Percentiles rank a stretch among this genome's conserved stretches.
phyloP scores from a whole-genome alignment of 2,113 vertebrate genomes.

The Morone saxatilis region DNA sequence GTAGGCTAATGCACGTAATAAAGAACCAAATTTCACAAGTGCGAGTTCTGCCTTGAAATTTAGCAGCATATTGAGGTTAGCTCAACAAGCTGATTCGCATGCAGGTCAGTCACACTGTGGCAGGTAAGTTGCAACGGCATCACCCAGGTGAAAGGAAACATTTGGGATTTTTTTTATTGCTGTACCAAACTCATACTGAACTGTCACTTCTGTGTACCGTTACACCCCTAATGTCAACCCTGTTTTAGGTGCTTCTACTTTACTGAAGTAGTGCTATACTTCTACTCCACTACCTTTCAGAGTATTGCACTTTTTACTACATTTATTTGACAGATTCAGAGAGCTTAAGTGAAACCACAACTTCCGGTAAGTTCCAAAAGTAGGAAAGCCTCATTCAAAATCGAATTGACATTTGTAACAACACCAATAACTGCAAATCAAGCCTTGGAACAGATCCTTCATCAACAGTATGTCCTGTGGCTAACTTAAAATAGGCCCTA shows the following conservation, averaged over 20 bases:
- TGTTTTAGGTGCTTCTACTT: too few relatives aligned
- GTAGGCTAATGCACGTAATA: background rate
- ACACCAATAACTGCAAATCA: background rate
- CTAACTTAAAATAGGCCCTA: background rate
- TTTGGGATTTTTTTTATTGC: too few relatives aligned
- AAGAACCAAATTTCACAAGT: background rate
- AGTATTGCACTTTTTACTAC: too few relatives aligned
- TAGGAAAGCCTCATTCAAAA: background rate
- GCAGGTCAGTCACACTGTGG: background rate
- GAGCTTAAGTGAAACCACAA: too few relatives aligned
- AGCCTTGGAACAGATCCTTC: background rate
- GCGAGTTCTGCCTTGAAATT: background rate
- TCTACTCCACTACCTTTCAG: too few relatives aligned
- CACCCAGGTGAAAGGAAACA: background rate
- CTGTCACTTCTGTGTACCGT: too few relatives aligned
- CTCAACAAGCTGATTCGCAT: background rate
- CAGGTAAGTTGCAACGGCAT: too few relatives aligned
- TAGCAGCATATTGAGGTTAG: background rate
- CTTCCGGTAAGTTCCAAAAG: background rate
- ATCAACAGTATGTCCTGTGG: background rate
- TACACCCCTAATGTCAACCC: background rate
- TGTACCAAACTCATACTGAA: too few relatives aligned
- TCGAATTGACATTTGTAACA: background rate
- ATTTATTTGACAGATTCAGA: too few relatives aligned
- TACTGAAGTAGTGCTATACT: too few relatives aligned